Conservation (phyloP, 35 echinoderm and acorn worm genomes). For the Ophiothrix spiculata region DNA sequence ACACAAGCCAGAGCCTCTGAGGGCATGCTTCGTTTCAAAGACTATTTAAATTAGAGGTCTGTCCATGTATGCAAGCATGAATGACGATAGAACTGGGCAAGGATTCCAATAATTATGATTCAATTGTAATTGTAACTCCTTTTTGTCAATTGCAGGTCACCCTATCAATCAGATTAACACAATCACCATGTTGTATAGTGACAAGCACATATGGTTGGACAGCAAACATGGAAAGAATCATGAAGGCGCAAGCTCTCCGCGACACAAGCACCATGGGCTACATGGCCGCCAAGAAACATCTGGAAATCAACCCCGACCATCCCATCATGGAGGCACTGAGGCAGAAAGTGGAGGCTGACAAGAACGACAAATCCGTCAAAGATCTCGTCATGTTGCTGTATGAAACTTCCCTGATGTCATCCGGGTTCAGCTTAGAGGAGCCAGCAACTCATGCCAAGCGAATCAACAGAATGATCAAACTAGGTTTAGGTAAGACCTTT, state of each 20-base stretch:
- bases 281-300: slow-evolving; percentile 99
- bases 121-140: neutral
- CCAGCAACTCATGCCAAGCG: slow-evolving; percentile 84
- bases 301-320: slow-evolving; percentile 97
- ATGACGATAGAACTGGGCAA: slow-evolving; percentile 8
- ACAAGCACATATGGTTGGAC: slow-evolving; percentile 98
- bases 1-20: too few species aligned
- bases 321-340: slow-evolving; percentile 84
- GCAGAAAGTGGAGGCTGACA: slow-evolving; percentile 92
- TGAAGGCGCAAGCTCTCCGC: slow-evolving; percentile 94
- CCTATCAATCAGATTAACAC: slow-evolving; percentile 87
- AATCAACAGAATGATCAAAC: slow-evolving; percentile 99
- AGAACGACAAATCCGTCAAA: slow-evolving; percentile 99
- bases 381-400: slow-evolving; percentile 98
- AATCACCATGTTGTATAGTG: slow-evolving; percentile 95
- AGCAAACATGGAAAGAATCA: slow-evolving; percentile 99
- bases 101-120: neutral
- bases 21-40: too few species aligned
- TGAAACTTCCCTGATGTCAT: slow-evolving; percentile 93
- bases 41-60: too few species aligned
- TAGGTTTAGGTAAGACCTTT: slow-evolving; percentile 85
- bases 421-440: slow-evolving; percentile 90
- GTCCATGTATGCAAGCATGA: too few species aligned
- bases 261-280: slow-evolving; percentile 99
- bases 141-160: slow-evolving; percentile 57